These are phyloP conservation scores for Brachyrhaphis roseni DNA, from an alignment of 2,797 vertebrate species.

Conservation along the genomic window DNA sequence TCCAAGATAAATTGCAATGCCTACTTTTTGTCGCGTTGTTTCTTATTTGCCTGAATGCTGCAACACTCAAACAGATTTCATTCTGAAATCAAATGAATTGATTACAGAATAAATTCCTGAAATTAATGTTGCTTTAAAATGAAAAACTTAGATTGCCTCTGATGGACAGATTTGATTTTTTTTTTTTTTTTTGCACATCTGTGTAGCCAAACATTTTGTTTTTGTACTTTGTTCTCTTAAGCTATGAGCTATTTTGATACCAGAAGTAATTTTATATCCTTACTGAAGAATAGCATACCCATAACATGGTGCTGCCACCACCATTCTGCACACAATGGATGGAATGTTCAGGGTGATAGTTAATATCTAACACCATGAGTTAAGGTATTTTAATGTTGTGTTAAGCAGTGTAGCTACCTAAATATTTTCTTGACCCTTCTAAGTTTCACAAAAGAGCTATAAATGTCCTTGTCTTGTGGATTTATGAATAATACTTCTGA, in stretches of 20 bases:
- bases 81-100: too few relatives aligned
- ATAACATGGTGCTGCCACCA: background rate
- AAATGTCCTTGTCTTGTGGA: background rate
- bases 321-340: background rate
- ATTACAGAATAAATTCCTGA: too few relatives aligned
- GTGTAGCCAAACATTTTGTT: background rate
- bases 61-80: too few relatives aligned
- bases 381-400: background rate
- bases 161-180: background rate
- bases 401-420: background rate
- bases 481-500: background rate
- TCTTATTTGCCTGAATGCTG: too few relatives aligned
- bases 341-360: background rate
- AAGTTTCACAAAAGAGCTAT: too few relatives aligned
- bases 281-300: background rate
- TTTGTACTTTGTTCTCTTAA: background rate
- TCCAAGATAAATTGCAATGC: background rate
- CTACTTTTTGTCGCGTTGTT: background rate
- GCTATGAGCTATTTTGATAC: background rate
- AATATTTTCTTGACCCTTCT: background rate
- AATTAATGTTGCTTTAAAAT: background rate
- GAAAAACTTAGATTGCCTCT: background rate
- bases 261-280: background rate
- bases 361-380: background rate
- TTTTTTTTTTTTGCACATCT: background rate